phyloP scores from a whole-genome alignment of 2,113 vertebrate genomes.

The Melanostigma gelatinosum region DNA sequence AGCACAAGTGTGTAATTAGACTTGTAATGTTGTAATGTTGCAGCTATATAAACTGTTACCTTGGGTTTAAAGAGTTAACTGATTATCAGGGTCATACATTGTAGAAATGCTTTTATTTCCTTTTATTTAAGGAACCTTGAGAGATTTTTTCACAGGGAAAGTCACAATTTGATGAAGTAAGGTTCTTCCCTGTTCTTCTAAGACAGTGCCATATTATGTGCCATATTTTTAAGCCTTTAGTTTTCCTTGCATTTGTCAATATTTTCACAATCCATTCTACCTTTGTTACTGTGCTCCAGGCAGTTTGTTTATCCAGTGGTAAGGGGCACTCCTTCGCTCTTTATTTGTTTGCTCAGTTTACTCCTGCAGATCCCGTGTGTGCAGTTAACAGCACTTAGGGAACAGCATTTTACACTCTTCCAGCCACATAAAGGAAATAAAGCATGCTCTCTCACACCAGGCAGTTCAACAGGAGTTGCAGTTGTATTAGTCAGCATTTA shows the following conservation, averaged over 20 bases:
- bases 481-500: not conserved
- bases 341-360: slow-evolving; percentile 8
- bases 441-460: not conserved
- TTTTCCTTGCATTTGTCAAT: slow-evolving; percentile 1
- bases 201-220: not conserved
- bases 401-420: slow-evolving; percentile 16
- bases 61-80: slow-evolving; percentile 1
- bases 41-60: not conserved
- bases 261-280: slow-evolving; percentile 23
- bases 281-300: slow-evolving; percentile 13
- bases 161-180: not conserved
- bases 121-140: too few species aligned
- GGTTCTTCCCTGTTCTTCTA: not conserved
- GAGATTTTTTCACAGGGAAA: not conserved
- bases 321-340: slow-evolving; percentile 13
- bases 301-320: slow-evolving; percentile 17
- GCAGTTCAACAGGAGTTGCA: not conserved
- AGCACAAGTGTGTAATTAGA: too few species aligned
- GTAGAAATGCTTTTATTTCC: not conserved
- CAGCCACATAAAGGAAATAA: slow-evolving; percentile 14
- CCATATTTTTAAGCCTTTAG: not conserved
- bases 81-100: not conserved
- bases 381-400: slow-evolving; percentile 31
- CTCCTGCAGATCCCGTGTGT: slow-evolving; percentile 4
- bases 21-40: not conserved